Evolutionary conservation across 2,113 vertebrate genomes (phyloP), one percentile per base, ranked within the genome.

Genomic region (Paramisgurnus dabryanus): DNA sequence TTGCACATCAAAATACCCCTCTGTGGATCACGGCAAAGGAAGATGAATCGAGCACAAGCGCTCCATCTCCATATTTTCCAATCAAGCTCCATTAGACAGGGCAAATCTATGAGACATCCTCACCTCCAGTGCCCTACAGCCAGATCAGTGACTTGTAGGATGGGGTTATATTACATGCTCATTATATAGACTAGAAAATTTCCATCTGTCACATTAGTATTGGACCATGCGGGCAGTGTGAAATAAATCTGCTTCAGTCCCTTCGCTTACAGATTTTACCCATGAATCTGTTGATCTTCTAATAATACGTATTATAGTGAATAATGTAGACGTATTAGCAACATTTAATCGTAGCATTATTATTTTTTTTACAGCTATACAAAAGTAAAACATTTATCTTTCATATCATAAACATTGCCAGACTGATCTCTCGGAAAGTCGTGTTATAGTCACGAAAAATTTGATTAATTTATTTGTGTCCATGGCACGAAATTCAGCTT

Each of bases 1-100:
- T 83, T 65, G 77, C 90, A 83, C 79, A 88, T 88, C 76, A 87
- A 87, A 86, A 87, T 88, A 84, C 84, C 81, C 13, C 1, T 67
- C 72, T 58, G 85, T 82, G 78, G 70, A 86, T 88, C 81, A 82
- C 27, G 58, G 60, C n/a, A 5, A 69, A 79, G 80, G 76, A 82
- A 82, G 83, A 80, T 76, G 65, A 63, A 84, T 64, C 60, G 12
- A 39, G 79, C 63, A 6, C 49, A 27, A 74, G 4, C 65, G 65
- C 49, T 80, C 61, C 75, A 85, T 85, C 84, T 85, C 78, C 83
- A 85, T 85, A 80, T 79, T 76, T 63, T 67, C 86, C 85, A 81
- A 86, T 85, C 86, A 73, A 58, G 79, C 64, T 61, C 69, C 50
- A 3, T 10, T 22, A 0, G 75, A 1, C 45, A 34, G 27, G 39